Evolutionary conservation across 1,140 invertebrate genomes (phyloP).

Genomic region (Callitettix versicolor): DNA sequence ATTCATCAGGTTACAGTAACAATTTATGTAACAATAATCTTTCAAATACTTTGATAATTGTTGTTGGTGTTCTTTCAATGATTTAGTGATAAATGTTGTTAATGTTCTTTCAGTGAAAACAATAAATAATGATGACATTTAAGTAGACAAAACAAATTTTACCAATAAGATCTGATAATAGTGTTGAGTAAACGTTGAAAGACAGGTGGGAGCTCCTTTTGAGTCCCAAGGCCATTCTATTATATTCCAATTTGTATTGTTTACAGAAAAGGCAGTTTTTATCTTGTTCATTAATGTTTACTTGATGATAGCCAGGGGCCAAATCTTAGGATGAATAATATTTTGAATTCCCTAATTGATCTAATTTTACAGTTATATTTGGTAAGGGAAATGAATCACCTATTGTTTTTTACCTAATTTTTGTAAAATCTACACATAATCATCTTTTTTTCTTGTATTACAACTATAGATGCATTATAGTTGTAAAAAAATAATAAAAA

Average conservation of each 20-base stretch:
- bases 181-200: conserved; percentile 28
- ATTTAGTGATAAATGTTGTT: no score
- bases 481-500: no score
- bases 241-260: conserved; percentile 17
- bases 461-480: conserved; percentile 18
- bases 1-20: conserved; percentile 37
- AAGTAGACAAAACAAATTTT: conserved; percentile 31
- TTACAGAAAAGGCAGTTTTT: conserved; percentile 24
- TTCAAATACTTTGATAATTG: conserved; percentile 31
- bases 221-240: conserved; percentile 22
- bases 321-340: conserved; percentile 24
- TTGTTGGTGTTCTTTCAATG: conserved; percentile 28
- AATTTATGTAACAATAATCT: conserved; percentile 31
- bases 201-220: conserved; percentile 12
- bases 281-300: conserved; percentile 9
- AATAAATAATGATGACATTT: conserved; percentile 34
- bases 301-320: conserved; percentile 29
- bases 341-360: conserved; percentile 28
- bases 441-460: conserved; percentile 17
- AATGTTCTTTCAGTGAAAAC: no score
- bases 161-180: conserved; percentile 29
- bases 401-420: conserved; percentile 21
- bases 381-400: conserved; percentile 37
- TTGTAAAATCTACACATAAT: conserved; percentile 21
- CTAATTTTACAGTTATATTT: conserved; percentile 35